Evolutionary conservation across 53 echinoderm and acorn worm genomes (phyloP).

Genomic region (Patiria pectinifera): DNA sequence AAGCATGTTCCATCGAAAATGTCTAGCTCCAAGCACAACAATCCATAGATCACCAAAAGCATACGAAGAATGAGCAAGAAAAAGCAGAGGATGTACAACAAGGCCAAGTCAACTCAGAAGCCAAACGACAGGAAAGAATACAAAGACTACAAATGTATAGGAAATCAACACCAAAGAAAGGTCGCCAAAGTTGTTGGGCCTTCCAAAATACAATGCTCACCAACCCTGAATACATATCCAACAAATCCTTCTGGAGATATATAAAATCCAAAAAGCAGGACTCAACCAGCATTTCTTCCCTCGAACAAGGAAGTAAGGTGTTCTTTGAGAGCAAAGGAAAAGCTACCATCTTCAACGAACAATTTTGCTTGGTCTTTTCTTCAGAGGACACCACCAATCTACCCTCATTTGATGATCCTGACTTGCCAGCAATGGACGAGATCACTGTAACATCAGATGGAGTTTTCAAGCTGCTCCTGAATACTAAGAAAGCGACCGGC

Average conservation of each 20-base stretch:
- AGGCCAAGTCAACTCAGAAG: constrained; percentile 33
- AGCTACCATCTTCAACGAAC: constrained; percentile 48
- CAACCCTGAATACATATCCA: constrained; percentile 42
- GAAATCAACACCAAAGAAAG: neutral
- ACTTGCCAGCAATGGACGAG: neutral
- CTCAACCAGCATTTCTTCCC: neutral
- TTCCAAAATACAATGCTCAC: constrained; percentile 51
- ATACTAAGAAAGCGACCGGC: no score
- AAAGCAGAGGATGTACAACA: constrained; percentile 46
- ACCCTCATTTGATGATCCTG: constrained; percentile 7
- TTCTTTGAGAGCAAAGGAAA: constrained; percentile 61
- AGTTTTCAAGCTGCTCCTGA: no score
- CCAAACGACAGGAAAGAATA: constrained; percentile 33
- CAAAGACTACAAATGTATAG: constrained; percentile 13
- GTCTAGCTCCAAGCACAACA: constrained; percentile 5
- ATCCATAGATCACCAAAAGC: constrained; percentile 47
- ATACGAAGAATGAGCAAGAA: constrained; percentile 30
- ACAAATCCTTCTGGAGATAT: constrained; percentile 49
- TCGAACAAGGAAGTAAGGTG: constrained; percentile 36
- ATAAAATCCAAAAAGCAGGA: no score
- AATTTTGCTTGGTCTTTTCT: constrained; percentile 51
- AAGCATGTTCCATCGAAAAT: constrained; percentile 23
- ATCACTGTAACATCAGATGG: neutral
- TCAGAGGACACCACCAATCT: constrained; percentile 35
- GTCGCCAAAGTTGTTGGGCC: neutral